These are phyloP conservation scores for Tupaia tana DNA, from an alignment of 2,113 vertebrate genomes.

Conservation along the genomic window DNA sequence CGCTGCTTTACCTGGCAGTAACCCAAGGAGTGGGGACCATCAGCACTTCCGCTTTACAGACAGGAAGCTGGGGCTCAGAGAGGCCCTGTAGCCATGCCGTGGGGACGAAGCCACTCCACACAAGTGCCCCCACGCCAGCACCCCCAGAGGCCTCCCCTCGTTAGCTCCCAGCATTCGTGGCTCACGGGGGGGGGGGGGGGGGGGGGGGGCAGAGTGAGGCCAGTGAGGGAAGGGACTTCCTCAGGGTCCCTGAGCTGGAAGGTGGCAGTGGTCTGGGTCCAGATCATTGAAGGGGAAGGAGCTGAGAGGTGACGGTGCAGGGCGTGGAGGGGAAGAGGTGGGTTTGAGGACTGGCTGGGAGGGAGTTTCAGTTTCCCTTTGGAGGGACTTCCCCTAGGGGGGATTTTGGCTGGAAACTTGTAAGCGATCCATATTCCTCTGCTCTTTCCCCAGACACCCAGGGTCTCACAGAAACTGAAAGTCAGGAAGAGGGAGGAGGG, in stretches of 20 bases:
- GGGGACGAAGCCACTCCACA: not conserved
- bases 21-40: not conserved
- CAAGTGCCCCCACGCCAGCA: not conserved
- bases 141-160: not conserved
- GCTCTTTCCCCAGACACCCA: slow-evolving; percentile 26
- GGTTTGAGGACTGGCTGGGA: not conserved
- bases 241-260: not conserved
- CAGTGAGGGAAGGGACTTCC: not conserved
- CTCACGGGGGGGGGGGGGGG: not conserved
- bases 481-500: not conserved
- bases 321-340: not conserved
- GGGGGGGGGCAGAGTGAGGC: not conserved
- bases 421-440: slow-evolving; percentile 30
- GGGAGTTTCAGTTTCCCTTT: slow-evolving; percentile 70
- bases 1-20: not conserved
- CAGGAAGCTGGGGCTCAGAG: not conserved
- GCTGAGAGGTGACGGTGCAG: not conserved
- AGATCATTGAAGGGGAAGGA: not conserved
- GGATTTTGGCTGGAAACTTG: slow-evolving; percentile 84
- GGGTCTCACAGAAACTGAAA: slow-evolving; percentile 47
- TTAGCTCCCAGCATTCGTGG: not conserved
- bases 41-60: not conserved
- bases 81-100: not conserved
- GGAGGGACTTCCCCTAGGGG: slow-evolving; percentile 80
- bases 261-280: not conserved